Conservation (phyloP, 2,113 vertebrate species). For the Nothocercus nigrocapillus region DNA sequence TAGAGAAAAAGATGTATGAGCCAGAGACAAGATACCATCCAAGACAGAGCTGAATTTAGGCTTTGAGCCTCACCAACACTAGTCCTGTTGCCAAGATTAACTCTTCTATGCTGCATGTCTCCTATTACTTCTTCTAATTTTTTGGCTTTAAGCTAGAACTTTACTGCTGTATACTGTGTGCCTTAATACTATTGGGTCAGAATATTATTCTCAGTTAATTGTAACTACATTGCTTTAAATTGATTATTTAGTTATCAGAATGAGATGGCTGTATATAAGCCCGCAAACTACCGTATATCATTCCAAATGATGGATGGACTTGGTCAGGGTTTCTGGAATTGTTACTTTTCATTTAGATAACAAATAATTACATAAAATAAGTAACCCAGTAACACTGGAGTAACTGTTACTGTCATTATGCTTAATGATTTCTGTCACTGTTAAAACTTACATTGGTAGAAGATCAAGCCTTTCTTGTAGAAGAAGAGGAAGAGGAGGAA, state of each 20-base stretch:
- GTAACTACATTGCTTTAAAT: background rate
- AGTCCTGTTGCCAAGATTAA: background rate
- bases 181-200: background rate
- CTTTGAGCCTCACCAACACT: background rate
- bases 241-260: background rate
- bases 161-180: background rate
- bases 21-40: background rate
- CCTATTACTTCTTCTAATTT: background rate
- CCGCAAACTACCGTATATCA: background rate
- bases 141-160: background rate
- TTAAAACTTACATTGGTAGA: background rate
- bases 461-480: background rate
- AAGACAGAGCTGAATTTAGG: background rate
- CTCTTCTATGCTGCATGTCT: background rate
- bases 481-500: background rate
- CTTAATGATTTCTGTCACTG: background rate
- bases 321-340: background rate
- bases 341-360: background rate
- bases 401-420: background rate
- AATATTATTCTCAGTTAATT: background rate
- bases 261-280: background rate
- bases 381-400: background rate
- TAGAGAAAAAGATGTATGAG: background rate
- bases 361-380: background rate
- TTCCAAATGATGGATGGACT: background rate